Percentiles rank a stretch among this genome's conserved stretches.
Evolutionary conservation across 2,113 vertebrate genomes (phyloP).

Genomic region (Rhinopomastus cyanomelas): DNA sequence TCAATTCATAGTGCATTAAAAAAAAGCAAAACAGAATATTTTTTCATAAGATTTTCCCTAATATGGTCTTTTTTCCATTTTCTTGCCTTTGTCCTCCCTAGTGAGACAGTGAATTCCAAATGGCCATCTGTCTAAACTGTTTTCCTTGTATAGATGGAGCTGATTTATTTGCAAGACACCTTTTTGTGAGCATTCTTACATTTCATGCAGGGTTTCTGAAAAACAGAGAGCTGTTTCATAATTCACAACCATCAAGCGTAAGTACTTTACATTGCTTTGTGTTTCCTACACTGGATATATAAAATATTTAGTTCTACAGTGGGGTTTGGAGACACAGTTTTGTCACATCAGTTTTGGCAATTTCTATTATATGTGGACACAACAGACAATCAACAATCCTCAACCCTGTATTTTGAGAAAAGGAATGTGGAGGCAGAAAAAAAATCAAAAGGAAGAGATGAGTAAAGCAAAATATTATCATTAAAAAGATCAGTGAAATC

Average conservation of each 20-base stretch:
- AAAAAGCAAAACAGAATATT: neutral
- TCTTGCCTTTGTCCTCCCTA: neutral
- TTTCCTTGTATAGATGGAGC: slow-evolving; percentile 5
- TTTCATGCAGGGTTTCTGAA: slow-evolving; percentile 61
- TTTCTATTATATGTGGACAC: neutral
- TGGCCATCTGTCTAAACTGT: slow-evolving; percentile 56
- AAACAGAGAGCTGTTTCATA: slow-evolving; percentile 68
- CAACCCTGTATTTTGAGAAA: neutral
- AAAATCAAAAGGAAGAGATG: neutral
- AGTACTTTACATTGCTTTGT: slow-evolving; percentile 61
- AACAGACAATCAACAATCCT: neutral
- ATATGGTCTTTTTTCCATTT: neutral
- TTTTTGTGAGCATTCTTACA: slow-evolving; percentile 62
- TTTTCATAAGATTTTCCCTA: neutral
- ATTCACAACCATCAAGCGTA: slow-evolving; percentile 69
- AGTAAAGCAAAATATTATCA: neutral
- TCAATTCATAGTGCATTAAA: neutral
- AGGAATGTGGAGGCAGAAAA: neutral
- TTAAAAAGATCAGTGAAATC: neutral
- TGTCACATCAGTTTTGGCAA: slow-evolving; percentile 37
- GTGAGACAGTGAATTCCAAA: slow-evolving; percentile 62
- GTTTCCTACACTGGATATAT: slow-evolving; percentile 40
- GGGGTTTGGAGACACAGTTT: slow-evolving; percentile 31
- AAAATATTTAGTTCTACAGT: slow-evolving; percentile 70
- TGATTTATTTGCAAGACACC: slow-evolving; percentile 71